Evolutionary conservation across 2,113 vertebrate genomes (phyloP).

Genomic region (Natator depressus): DNA sequence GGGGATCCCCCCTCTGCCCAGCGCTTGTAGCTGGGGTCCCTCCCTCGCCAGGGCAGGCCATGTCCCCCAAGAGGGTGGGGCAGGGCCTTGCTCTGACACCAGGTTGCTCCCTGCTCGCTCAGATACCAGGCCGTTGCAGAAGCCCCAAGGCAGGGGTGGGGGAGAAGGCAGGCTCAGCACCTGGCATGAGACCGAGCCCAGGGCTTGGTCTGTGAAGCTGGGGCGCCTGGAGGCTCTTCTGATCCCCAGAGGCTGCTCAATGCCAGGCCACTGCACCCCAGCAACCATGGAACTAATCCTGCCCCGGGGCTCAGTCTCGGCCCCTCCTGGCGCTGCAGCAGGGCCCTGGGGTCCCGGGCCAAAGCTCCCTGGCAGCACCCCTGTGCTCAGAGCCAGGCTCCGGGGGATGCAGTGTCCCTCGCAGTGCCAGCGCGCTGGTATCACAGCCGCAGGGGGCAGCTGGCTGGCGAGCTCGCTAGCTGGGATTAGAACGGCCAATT

Average conservation of each 20-base stretch:
- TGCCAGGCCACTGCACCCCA: accelerated
- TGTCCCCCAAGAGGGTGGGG: too few species aligned
- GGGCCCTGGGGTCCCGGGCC: accelerated
- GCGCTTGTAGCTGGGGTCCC: too few species aligned
- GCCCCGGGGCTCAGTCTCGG: neutral
- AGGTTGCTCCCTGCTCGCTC: neutral
- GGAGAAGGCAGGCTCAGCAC: neutral
- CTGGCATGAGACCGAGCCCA: neutral
- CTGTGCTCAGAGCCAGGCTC: neutral
- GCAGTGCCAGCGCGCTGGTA: neutral
- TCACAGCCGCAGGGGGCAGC: neutral
- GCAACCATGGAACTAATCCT: neutral
- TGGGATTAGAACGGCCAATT: neutral
- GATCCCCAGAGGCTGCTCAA: accelerated
- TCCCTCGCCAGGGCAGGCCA: too few species aligned
- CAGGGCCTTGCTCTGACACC: too few species aligned
- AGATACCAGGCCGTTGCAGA: neutral
- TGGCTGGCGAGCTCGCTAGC: neutral
- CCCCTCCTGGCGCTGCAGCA: accelerated
- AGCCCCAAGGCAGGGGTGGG: neutral
- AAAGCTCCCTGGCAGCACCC: neutral
- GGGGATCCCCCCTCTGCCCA: neutral
- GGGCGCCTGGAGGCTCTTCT: too few species aligned
- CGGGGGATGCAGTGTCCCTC: neutral
- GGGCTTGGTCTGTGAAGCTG: too few species aligned